phyloP scores from a whole-genome alignment of 2,888 invertebrate genomes.

The Lasioglossum lativentre region DNA sequence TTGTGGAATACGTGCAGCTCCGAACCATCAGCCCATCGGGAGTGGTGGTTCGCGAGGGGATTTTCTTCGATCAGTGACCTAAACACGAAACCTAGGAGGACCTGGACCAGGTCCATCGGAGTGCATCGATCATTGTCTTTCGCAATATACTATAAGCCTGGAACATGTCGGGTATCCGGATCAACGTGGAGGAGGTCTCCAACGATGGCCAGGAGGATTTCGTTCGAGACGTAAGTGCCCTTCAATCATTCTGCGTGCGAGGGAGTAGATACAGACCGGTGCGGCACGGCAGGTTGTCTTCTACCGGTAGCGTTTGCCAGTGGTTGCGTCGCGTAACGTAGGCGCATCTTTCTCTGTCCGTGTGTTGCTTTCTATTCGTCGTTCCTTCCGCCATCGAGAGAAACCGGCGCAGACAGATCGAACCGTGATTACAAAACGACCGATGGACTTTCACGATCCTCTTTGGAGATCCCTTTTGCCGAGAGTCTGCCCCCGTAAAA shows the following conservation, averaged over 20 bases:
- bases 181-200: slow-evolving; percentile 77
- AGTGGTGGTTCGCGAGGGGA: slow-evolving; percentile 52
- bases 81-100: slow-evolving; percentile 40
- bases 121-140: slow-evolving; percentile 28
- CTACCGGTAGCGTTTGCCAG: neutral
- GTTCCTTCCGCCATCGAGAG: slow-evolving; percentile 65
- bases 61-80: slow-evolving; percentile 29
- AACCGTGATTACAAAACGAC: slow-evolving; percentile 52
- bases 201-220: slow-evolving; percentile 70
- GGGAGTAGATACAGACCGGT: neutral
- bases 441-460: slow-evolving; percentile 60
- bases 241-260: neutral
- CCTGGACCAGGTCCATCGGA: slow-evolving; percentile 14
- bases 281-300: neutral
- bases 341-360: slow-evolving; percentile 42
- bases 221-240: slow-evolving; percentile 74
- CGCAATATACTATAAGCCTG: slow-evolving; percentile 51
- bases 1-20: slow-evolving; percentile 66
- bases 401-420: slow-evolving; percentile 37
- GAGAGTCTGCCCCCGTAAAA: neutral
- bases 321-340: slow-evolving; percentile 61
- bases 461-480: neutral
- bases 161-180: slow-evolving; percentile 71
- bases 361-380: slow-evolving; percentile 68
- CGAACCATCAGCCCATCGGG: slow-evolving; percentile 54